Conservation (phyloP, 2,888 invertebrate genomes). For the Perdita meconis region DNA sequence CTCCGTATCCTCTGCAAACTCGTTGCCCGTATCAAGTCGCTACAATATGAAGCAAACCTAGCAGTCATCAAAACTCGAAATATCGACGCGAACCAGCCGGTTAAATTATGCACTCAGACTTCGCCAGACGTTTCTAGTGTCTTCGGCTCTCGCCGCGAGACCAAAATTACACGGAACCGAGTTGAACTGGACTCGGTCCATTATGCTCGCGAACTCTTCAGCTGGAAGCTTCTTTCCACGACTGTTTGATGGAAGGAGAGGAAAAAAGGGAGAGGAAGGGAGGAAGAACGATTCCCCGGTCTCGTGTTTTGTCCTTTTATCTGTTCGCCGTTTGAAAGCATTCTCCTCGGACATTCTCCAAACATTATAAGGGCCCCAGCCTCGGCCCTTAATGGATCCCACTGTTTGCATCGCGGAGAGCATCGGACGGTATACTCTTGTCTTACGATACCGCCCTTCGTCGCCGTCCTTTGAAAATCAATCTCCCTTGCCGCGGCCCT, state of each 20-base stretch:
- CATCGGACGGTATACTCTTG: constrained; percentile 60
- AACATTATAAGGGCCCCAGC: constrained; percentile 66
- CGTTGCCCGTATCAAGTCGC: too few species aligned
- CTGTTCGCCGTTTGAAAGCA: constrained; percentile 36
- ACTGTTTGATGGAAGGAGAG: constrained; percentile 16
- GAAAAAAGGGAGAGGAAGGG: neutral
- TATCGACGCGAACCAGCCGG: neutral
- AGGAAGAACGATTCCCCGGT: constrained; percentile 16
- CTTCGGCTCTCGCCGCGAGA: constrained; percentile 12
- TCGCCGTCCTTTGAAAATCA: constrained; percentile 59
- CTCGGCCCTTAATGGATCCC: constrained; percentile 73
- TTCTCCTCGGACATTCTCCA: constrained; percentile 60
- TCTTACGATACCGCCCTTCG: constrained; percentile 43
- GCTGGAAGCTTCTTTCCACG: constrained; percentile 9
- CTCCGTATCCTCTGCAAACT: too few species aligned
- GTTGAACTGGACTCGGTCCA: constrained; percentile 29
- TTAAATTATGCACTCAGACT: neutral
- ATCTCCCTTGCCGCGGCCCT: constrained; percentile 42
- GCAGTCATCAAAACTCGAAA: too few species aligned
- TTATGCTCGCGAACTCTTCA: constrained; percentile 40
- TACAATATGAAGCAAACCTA: too few species aligned
- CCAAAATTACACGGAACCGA: constrained; percentile 28
- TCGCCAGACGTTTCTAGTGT: neutral
- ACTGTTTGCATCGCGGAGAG: constrained; percentile 74
- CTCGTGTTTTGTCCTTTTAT: constrained; percentile 48